phyloP scores from a whole-genome alignment of 2,113 vertebrate species.

The Poicephalus meyeri region DNA sequence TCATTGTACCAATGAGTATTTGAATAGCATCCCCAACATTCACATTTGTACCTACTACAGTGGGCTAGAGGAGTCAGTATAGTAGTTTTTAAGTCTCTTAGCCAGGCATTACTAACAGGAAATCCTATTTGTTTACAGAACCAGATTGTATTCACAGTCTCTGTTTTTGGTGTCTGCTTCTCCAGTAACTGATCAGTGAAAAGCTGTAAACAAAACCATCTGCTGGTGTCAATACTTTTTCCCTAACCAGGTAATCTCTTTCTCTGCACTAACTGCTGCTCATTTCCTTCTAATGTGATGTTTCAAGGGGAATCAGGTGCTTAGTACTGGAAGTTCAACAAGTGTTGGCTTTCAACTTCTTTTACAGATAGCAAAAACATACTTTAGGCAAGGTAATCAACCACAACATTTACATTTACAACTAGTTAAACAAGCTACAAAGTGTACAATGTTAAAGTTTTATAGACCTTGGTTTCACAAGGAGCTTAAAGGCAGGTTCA shows the following conservation, averaged over 20 bases:
- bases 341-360: background rate
- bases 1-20: background rate
- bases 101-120: background rate
- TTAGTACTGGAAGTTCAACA: background rate
- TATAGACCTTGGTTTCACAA: background rate
- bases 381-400: background rate
- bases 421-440: background rate
- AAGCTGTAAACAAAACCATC: slow-evolving; percentile 41
- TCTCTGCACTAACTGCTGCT: background rate
- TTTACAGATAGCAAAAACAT: background rate
- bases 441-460: background rate
- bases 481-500: background rate
- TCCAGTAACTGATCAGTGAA: background rate
- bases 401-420: background rate
- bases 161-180: background rate
- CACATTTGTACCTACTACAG: background rate
- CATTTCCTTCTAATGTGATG: background rate
- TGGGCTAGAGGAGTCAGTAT: background rate
- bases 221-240: slow-evolving; percentile 24
- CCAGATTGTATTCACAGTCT: background rate
- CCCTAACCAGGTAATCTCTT: slow-evolving; percentile 23
- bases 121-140: background rate
- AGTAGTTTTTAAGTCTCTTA: background rate
- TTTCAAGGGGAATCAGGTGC: background rate
- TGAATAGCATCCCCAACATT: background rate